These are phyloP conservation scores for Petrocephalus sullivani DNA, from an alignment of 2,797 vertebrate species.

Conservation along the genomic window DNA sequence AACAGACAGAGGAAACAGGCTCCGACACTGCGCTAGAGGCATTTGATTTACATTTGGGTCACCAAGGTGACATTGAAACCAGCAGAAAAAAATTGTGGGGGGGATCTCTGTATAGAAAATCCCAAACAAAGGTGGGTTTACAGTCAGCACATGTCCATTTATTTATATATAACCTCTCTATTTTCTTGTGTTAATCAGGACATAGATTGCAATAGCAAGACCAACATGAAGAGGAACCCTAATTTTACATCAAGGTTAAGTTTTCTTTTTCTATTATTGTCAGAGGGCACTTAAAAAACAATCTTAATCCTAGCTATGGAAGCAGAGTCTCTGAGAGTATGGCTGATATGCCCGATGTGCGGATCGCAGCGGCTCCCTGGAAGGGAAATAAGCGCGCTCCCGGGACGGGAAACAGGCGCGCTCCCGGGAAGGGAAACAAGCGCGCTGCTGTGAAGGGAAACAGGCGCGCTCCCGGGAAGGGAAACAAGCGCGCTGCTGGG, in stretches of 20 bases:
- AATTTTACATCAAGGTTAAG: not conserved
- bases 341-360: not conserved
- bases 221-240: not conserved
- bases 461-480: too few relatives aligned
- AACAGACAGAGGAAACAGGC: conserved; percentile 25
- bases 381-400: too few relatives aligned
- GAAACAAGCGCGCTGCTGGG: too few relatives aligned
- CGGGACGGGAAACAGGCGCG: not conserved
- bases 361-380: too few relatives aligned
- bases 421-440: too few relatives aligned
- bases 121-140: not conserved
- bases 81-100: not conserved
- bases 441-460: not conserved
- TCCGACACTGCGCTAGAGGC: not conserved
- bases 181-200: not conserved
- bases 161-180: not conserved
- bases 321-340: not conserved
- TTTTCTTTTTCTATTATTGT: conserved; percentile 6
- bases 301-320: not conserved
- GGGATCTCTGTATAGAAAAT: not conserved
- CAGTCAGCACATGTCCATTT: not conserved
- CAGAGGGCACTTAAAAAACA: not conserved
- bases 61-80: conserved; percentile 2
- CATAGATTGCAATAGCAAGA: not conserved
- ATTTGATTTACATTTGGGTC: not conserved